Conservation (phyloP, 2,113 vertebrate genomes). For the Eulemur rufifrons region DNA sequence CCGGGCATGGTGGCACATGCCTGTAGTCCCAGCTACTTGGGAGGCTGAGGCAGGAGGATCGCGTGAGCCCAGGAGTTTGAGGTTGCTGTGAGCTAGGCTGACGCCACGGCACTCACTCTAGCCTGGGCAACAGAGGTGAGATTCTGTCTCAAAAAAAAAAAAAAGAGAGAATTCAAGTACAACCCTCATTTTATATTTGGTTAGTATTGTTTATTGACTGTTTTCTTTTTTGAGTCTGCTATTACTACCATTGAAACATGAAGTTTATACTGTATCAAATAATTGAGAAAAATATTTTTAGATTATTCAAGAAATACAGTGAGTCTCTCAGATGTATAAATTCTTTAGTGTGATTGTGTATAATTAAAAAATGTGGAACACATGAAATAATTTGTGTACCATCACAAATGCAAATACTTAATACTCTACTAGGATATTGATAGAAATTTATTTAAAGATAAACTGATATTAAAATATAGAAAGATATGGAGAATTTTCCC, state of each 20-base stretch:
- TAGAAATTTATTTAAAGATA: conserved; percentile 13
- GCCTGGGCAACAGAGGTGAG: too few relatives aligned
- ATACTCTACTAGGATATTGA: background rate
- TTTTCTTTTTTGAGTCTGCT: background rate
- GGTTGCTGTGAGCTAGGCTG: too few relatives aligned
- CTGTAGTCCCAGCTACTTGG: too few relatives aligned
- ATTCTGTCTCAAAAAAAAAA: too few relatives aligned
- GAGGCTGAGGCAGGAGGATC: too few relatives aligned
- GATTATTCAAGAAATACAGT: background rate
- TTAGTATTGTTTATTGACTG: background rate
- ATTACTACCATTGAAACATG: background rate
- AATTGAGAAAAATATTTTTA: background rate
- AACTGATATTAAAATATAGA: background rate
- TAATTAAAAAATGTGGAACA: background rate
- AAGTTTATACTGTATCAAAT: background rate
- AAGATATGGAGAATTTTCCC: background rate
- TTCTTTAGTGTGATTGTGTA: background rate
- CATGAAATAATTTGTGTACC: background rate
- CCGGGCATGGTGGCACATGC: too few relatives aligned
- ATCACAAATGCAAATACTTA: background rate
- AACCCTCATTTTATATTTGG: background rate
- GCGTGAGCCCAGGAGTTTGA: too few relatives aligned
- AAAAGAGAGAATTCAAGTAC: background rate
- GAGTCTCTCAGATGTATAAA: background rate
- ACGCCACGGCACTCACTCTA: too few relatives aligned